Conservation (phyloP, 2,113 vertebrate genomes). For the Hystrix cristata region DNA sequence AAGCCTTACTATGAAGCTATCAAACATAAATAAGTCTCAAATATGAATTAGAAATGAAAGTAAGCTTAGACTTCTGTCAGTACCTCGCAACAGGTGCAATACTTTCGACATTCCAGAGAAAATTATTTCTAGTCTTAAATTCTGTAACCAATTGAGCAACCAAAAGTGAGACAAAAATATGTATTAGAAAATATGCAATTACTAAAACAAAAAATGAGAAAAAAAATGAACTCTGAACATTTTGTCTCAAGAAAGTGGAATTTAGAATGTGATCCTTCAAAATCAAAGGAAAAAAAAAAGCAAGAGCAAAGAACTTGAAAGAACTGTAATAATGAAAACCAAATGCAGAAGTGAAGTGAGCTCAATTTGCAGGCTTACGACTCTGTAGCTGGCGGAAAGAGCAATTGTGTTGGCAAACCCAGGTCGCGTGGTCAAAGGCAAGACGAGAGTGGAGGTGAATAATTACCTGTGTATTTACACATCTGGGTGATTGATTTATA, state of each 20-base stretch:
- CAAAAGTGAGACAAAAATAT: neutral
- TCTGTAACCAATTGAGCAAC: neutral
- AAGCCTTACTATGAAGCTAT: neutral
- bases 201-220: neutral
- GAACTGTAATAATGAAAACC: neutral
- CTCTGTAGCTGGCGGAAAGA: too few species aligned
- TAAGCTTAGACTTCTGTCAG: neutral
- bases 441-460: neutral
- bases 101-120: neutral
- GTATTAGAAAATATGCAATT: neutral
- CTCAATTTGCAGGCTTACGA: fast-evolving
- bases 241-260: neutral
- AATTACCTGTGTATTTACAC: neutral
- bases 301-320: neutral
- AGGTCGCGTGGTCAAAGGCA: neutral
- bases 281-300: neutral
- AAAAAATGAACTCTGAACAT: neutral
- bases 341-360: neutral
- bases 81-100: neutral
- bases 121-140: neutral
- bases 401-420: fast-evolving
- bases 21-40: neutral
- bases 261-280: neutral
- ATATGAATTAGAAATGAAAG: neutral
- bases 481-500: neutral